phyloP scores from a whole-genome alignment of 2,797 vertebrate species.

The Typhlichthys subterraneus region DNA sequence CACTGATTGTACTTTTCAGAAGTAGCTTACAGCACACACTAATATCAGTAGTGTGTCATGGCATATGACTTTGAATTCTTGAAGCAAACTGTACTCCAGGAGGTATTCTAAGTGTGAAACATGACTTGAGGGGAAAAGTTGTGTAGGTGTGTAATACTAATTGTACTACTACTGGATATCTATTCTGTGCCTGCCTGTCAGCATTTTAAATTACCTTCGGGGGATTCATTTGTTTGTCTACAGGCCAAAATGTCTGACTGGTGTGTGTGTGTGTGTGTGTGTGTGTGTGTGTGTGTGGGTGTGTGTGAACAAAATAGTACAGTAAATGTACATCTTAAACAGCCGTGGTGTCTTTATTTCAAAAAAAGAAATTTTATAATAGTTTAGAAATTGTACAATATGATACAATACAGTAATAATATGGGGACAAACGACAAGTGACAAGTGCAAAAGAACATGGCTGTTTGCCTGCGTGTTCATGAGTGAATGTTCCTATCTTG shows the following conservation, averaged over 20 bases:
- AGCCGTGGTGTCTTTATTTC: constrained; percentile 36
- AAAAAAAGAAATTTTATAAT: constrained; percentile 69
- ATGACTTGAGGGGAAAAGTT: background rate
- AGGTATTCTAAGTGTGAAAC: background rate
- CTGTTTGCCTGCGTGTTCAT: constrained; percentile 13
- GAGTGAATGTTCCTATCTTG: constrained; percentile 12
- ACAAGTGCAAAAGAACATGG: constrained; percentile 74
- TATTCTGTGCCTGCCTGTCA: background rate
- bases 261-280: background rate
- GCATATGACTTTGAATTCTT: background rate
- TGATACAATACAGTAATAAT: constrained; percentile 73
- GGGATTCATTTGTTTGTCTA: background rate
- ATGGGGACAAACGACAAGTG: constrained; percentile 54
- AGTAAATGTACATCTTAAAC: constrained; percentile 5
- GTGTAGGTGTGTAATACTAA: background rate
- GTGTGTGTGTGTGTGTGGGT: background rate
- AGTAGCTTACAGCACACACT: too few relatives aligned
- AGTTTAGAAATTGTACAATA: constrained; percentile 76
- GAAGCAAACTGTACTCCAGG: background rate
- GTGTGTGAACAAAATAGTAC: background rate
- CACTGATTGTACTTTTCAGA: too few relatives aligned
- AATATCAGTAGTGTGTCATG: background rate
- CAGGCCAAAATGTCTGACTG: background rate
- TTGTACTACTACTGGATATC: background rate
- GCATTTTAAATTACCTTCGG: background rate